Evolutionary conservation across 2,797 vertebrate species (phyloP).

Genomic region (Tenualosa thibaudeaui): DNA sequence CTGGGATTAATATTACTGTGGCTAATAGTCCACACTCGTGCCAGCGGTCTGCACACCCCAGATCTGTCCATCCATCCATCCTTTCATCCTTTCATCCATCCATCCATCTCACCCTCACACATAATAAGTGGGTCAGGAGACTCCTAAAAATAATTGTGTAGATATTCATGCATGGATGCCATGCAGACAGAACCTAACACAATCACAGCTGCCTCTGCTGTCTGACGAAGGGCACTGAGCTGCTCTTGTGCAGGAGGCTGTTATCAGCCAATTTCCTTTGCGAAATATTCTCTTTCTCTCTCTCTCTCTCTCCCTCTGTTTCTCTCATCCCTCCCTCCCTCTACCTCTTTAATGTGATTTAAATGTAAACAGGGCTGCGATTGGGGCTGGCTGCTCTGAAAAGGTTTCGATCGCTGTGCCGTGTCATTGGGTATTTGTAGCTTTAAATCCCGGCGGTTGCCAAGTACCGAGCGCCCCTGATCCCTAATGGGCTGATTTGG

Average conservation of each 20-base stretch:
- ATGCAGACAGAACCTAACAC: not conserved
- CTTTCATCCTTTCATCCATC: not conserved
- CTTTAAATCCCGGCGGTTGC: constrained; percentile 92
- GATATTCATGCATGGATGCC: constrained; percentile 9
- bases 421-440: constrained; percentile 86
- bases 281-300: constrained; percentile 17
- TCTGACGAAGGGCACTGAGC: not conserved
- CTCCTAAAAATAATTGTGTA: constrained; percentile 15
- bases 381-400: constrained; percentile 18
- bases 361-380: constrained; percentile 58
- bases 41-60: not conserved
- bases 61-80: not conserved
- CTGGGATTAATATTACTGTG: not conserved
- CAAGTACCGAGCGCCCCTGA: constrained; percentile 92
- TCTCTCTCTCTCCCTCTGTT: not conserved
- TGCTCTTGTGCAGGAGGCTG: not conserved
- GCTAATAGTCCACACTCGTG: not conserved
- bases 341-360: constrained; percentile 50
- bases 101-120: not conserved
- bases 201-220: not conserved
- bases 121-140: not conserved
- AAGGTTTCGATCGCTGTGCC: constrained; percentile 65
- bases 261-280: constrained; percentile 23
- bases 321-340: constrained; percentile 34
- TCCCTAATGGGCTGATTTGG: constrained; percentile 98